Percentiles rank a stretch among this genome's conserved stretches.
Conservation (phyloP, 2,888 invertebrate species). For the Dendrolimus pini region DNA sequence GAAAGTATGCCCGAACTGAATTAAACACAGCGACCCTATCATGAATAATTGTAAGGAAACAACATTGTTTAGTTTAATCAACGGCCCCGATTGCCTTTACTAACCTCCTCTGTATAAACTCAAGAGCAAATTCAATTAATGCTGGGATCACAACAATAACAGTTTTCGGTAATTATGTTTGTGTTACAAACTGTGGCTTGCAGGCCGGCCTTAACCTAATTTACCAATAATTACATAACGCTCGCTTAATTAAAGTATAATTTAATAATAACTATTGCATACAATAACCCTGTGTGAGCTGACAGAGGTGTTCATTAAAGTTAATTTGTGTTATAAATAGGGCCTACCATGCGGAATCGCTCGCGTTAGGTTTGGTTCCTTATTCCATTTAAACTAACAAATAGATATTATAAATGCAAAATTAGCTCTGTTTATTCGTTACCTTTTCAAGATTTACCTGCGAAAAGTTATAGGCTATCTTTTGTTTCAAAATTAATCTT, state of each 20-base stretch:
- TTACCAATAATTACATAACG: constrained; percentile 24
- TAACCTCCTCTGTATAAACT: constrained; percentile 67
- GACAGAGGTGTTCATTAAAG: constrained; percentile 3
- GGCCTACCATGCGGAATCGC: too few relatives aligned
- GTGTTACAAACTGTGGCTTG: constrained; percentile 37
- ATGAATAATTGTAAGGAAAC: constrained; percentile 55
- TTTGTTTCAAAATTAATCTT: too few relatives aligned
- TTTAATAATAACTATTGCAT: constrained; percentile 7
- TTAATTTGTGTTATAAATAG: too few relatives aligned
- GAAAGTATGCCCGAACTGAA: constrained; percentile 27
- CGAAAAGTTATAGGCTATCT: too few relatives aligned
- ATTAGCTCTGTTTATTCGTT: too few relatives aligned
- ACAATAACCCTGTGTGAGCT: constrained; percentile 2
- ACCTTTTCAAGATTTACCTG: too few relatives aligned
- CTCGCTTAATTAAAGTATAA: constrained; percentile 19
- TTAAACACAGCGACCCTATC: constrained; percentile 34
- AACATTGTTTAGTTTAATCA: constrained; percentile 69
- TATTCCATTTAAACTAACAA: too few relatives aligned
- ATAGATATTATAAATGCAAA: too few relatives aligned
- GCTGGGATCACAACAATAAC: constrained; percentile 62
- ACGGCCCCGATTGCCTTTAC: constrained; percentile 54
- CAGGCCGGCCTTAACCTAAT: constrained; percentile 26
- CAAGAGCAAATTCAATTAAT: constrained; percentile 64
- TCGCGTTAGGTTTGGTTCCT: too few relatives aligned
- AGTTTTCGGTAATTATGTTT: constrained; percentile 65